Percentiles rank a stretch among this genome's conserved stretches.
phyloP scores from a whole-genome alignment of 2,797 vertebrate species.

The Melanotaenia trifasciata region DNA sequence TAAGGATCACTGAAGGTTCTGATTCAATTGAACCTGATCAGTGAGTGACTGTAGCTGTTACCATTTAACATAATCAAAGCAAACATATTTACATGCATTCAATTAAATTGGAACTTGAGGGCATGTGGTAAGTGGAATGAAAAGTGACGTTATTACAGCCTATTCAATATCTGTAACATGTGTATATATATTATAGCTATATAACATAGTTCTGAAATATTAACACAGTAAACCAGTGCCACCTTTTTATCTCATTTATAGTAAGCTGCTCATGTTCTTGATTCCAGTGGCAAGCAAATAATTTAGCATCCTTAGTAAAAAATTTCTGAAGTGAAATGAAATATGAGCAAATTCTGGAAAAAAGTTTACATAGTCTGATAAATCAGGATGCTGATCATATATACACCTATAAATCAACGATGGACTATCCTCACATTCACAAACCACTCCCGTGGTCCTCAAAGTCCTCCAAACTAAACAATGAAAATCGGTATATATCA shows the following conservation, averaged over 20 bases:
- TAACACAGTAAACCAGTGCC: too few relatives aligned
- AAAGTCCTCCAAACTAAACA: not conserved
- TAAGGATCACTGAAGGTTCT: conserved; percentile 3
- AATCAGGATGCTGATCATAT: not conserved
- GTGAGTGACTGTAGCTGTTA: not conserved
- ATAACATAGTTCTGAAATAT: too few relatives aligned
- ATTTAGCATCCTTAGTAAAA: not conserved
- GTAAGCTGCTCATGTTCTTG: not conserved
- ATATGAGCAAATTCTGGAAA: not conserved
- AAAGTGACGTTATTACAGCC: not conserved
- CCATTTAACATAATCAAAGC: not conserved
- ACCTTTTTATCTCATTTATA: not conserved
- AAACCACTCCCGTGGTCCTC: not conserved
- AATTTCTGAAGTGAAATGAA: not conserved
- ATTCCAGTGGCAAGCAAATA: not conserved
- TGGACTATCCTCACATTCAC: not conserved
- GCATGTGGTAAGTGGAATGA: not conserved
- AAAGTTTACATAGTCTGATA: not conserved
- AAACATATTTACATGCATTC: not conserved
- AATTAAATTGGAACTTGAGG: not conserved
- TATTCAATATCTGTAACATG: not conserved
- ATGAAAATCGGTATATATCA: not conserved
- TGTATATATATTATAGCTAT: too few relatives aligned
- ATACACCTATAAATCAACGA: not conserved
- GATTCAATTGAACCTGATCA: conserved; percentile 2